phyloP scores from a whole-genome alignment of 2,113 vertebrate species.

The Peromyscus maniculatus region DNA sequence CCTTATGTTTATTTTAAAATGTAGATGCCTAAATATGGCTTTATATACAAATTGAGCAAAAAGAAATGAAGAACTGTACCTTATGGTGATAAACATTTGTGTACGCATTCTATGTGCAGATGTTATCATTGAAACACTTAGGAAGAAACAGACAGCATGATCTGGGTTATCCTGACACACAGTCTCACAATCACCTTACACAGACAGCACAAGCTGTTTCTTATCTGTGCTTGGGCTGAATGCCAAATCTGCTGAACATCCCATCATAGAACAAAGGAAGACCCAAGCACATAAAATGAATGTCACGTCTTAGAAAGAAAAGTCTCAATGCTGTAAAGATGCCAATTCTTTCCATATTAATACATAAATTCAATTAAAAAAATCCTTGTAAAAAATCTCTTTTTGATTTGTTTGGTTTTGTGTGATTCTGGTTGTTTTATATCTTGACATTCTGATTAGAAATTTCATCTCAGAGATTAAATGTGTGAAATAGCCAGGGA shows the following conservation, averaged over 20 bases:
- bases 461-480: slow-evolving; percentile 56
- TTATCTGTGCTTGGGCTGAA: slow-evolving; percentile 15
- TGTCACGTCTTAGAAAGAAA: slow-evolving; percentile 12
- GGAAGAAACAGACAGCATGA: not conserved
- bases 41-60: not conserved
- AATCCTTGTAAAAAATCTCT: slow-evolving; percentile 13
- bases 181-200: slow-evolving; percentile 16
- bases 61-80: slow-evolving; percentile 1
- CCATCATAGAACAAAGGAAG: slow-evolving; percentile 13
- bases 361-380: slow-evolving; percentile 27
- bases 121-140: not conserved
- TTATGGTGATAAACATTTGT: not conserved
- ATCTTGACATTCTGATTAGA: slow-evolving; percentile 38
- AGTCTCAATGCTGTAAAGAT: slow-evolving; percentile 8
- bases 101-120: not conserved
- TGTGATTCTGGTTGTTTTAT: slow-evolving; percentile 25
- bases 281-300: slow-evolving; percentile 35
- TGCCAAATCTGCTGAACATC: slow-evolving; percentile 50
- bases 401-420: slow-evolving; percentile 57
- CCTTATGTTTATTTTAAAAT: slow-evolving; percentile 19
- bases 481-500: slow-evolving; percentile 32
- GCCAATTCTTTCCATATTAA: slow-evolving; percentile 58
- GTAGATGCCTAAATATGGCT: not conserved
- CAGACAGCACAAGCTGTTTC: slow-evolving; percentile 10
- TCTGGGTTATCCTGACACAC: slow-evolving; percentile 40